These are phyloP conservation scores for Ochropleura leucogaster DNA, from an alignment of 2,888 invertebrate genomes.

Conservation along the genomic window DNA sequence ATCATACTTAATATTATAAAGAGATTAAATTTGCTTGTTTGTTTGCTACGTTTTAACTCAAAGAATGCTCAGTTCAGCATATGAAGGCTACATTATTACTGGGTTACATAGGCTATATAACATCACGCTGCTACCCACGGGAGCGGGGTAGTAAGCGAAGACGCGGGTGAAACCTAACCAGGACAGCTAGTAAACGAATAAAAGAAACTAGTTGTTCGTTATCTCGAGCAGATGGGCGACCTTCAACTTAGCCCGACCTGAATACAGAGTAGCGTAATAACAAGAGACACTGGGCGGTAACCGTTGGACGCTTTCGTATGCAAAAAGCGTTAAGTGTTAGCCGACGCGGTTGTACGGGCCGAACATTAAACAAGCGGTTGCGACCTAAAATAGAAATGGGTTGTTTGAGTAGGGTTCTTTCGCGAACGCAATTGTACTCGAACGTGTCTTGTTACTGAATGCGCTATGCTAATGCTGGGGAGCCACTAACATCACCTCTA, in stretches of 20 bases:
- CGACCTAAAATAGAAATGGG: conserved; percentile 89
- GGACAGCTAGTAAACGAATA: conserved; percentile 67
- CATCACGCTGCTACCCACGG: no score
- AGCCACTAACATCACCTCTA: conserved; percentile 72
- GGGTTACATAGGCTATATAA: no score
- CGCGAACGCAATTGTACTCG: conserved; percentile 89
- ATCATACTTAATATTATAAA: no score
- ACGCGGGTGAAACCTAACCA: no score
- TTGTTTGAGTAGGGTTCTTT: conserved; percentile 90
- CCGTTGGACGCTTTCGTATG: conserved; percentile 88
- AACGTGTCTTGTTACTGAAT: conserved; percentile 90
- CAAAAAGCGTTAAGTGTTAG: conserved; percentile 90
- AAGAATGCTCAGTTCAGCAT: no score
- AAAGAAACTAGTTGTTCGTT: conserved; percentile 83
- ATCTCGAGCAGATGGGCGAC: conserved; percentile 85
- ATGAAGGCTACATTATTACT: no score
- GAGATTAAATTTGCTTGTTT: no score
- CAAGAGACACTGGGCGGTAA: conserved; percentile 86
- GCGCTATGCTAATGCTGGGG: conserved; percentile 86
- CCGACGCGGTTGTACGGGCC: conserved; percentile 89
- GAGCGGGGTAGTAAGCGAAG: no score
- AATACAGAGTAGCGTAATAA: conserved; percentile 88
- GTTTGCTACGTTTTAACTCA: no score
- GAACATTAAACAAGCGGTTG: conserved; percentile 90
- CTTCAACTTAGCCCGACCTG: conserved; percentile 85